Percentiles rank a stretch among this genome's conserved stretches.
Conservation (phyloP, 2,113 vertebrate genomes). For the Zapornia atra region DNA sequence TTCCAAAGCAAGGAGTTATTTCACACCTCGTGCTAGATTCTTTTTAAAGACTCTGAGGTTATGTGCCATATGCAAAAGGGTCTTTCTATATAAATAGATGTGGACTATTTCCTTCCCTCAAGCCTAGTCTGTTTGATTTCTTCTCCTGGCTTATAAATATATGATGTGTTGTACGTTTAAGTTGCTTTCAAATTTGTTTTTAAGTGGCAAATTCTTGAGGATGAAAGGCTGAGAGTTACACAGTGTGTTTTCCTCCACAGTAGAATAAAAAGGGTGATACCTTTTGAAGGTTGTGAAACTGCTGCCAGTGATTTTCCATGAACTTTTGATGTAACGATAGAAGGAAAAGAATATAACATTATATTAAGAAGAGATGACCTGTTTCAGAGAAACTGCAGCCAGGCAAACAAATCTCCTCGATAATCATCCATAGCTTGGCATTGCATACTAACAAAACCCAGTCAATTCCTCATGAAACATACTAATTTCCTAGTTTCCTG, state of each 20-base stretch:
- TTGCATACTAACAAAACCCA: background rate
- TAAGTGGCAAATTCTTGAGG: constrained; percentile 26
- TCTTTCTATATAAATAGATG: background rate
- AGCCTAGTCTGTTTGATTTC: constrained; percentile 12
- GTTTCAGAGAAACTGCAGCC: background rate
- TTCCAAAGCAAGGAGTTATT: background rate
- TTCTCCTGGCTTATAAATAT: constrained; percentile 20
- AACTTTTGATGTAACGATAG: constrained; percentile 17
- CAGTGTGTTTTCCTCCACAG: background rate
- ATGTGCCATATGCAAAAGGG: background rate
- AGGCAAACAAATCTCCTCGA: background rate
- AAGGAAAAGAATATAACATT: background rate
- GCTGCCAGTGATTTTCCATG: constrained; percentile 30
- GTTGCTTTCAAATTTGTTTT: constrained; percentile 40
- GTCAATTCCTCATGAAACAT: background rate
- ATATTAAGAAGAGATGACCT: background rate
- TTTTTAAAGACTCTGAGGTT: background rate
- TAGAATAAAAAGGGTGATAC: constrained; percentile 18
- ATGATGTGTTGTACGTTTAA: background rate
- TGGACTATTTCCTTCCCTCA: background rate
- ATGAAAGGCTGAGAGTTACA: constrained; percentile 30
- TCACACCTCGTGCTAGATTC: background rate
- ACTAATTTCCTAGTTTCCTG: background rate
- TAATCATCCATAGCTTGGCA: background rate
- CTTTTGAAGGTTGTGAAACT: constrained; percentile 19